Evolutionary conservation across 2,113 vertebrate genomes (phyloP), one percentile per base, ranked within the genome.

Genomic region (Syrmaticus mikado): DNA sequence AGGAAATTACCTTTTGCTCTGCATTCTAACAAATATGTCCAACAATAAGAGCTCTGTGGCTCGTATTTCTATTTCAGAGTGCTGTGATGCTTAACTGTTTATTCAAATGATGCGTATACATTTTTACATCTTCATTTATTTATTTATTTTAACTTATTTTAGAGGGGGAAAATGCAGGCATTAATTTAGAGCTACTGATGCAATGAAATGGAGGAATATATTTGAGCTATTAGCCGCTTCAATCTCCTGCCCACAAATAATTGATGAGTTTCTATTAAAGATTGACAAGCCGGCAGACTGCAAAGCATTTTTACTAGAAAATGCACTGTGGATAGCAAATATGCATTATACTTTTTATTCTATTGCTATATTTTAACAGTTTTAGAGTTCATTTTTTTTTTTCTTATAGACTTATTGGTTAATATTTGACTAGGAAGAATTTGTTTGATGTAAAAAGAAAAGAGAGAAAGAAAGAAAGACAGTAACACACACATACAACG

Each of bases 181-280:
- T 98, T 98, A 98, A 98, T 98, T 98, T 98, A 97, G 96, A 98
- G 97, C 96, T 98, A 98, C 97, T 98, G 97, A 98, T 98, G 98
- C 98, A 98, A 97, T 98, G 98, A 98, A 98, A 98, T 97, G 97
- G 97, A 97, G 97, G 97, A 98, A 98, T 98, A 98, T 98, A 98
- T 98, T 98, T 98, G 98, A 98, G 98, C 98, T 98, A 98, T 98
- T 98, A 98, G 98, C 97, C 25, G 74, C 98, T 98, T 98, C 98
- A 98, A 98, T 98, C 98, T 98, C 97, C 97, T 98, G 95, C 96
- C 98, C 94, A 98, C 98, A 98, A 98, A 98, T 98, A 98, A 98
- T 98, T 98, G 98, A 98, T 98, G 98, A 98, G 98, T 97, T 98
- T 98, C 97, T 98, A 98, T 98, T 98, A 98, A 98, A 98, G 98